Base-by-base conservation (phyloP, 2,888 invertebrate genomes). In the Endotricha flammealis region DNA sequence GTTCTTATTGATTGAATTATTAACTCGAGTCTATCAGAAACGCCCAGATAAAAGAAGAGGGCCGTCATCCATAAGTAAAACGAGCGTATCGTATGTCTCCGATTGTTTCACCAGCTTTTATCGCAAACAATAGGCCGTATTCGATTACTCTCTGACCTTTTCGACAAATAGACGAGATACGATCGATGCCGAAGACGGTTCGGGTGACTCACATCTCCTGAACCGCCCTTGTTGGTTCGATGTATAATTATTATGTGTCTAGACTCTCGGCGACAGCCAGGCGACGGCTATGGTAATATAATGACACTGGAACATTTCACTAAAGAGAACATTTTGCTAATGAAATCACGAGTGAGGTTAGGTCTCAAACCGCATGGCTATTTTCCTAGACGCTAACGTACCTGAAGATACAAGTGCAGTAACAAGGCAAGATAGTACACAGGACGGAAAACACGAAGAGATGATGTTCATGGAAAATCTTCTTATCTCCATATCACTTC, bases 401-500 rank as follows among this genome's bases (percentile, higher is more conserved):
- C 83, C 81, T 80, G 77, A 65, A 64, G 64, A 57, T 61, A 59
- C 63, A 55, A 68, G 61, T 66, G 67, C 64, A 57, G 71, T 64
- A 64, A 54, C 66, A 71, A 75, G 69, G 64, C 65, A 68, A 78
- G 66, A 72, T 54, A 69, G 62, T 64, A 69, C 71, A 72, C 67
- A 78, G 80, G 79, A 81, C 81, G 81, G 77, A 76, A 78, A 75
- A 75, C 69, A 72, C 78, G 81, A 77, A 77, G 73, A 72, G 64
- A 58, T 65, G 63, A 65, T 60, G 66, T 65, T 75, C 65, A 65
- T 64, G 59, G 73, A 68, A 63, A 67, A 64, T 60, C 63, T 73
- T 58, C 70, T 77, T 79, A 78, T 80, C 79, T 81, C 85, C 85
- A 85, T 85, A 79, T 83, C 83, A 83, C 76, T 78, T 73, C 61